Evolutionary conservation across 2,888 invertebrate genomes (phyloP), one percentile per base, ranked within the genome.

Genomic region (Cataglyphis cursor): DNA sequence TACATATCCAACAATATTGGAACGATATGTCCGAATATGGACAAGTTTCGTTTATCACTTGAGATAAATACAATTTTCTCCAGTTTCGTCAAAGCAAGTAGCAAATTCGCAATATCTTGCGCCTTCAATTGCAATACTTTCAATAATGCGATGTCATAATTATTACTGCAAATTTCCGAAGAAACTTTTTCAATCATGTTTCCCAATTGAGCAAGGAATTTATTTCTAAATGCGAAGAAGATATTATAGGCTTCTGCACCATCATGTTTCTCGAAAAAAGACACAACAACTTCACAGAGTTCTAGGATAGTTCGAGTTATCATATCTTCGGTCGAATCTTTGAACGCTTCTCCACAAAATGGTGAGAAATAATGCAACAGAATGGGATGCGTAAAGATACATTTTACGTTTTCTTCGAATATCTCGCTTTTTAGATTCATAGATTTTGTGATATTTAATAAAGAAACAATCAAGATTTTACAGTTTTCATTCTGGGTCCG

Each of bases 1-100:
- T 85, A 87, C 78, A 90, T 84, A 84, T 95, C 93, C 28, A 97
- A 95, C 90, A 97, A 97, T 87, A 95, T 94, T n/a, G 96, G 94
- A 12, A 97, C 91, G 0, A 96, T 93, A 8, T 94, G 93, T 88
- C 97, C 97, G 84, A 97, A 93, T 74, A 95, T 94, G 0, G 96
- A 96, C 35, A 97, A 85, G 59, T 92, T 80, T 9, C 59, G 74
- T 48, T 95, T 96, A 72, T 96, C 95, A 21, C 95, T 95, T 85
- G 94, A 95, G 0, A 96, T 91, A 88, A 96, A 96, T 73, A 93
- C 91, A 0, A 88, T 88, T 57, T 92, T 92, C 10, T 94, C 89
- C 61, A 95, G 89, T 12, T 89, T 83, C 0, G 96, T 95, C 81
- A 96, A 94, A 74, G 92, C 93, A 85, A 95, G 93, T 18, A 96